These are phyloP conservation scores for Forficula auricularia DNA, from an alignment of 1,140 invertebrate genomes.

Conservation along the genomic window DNA sequence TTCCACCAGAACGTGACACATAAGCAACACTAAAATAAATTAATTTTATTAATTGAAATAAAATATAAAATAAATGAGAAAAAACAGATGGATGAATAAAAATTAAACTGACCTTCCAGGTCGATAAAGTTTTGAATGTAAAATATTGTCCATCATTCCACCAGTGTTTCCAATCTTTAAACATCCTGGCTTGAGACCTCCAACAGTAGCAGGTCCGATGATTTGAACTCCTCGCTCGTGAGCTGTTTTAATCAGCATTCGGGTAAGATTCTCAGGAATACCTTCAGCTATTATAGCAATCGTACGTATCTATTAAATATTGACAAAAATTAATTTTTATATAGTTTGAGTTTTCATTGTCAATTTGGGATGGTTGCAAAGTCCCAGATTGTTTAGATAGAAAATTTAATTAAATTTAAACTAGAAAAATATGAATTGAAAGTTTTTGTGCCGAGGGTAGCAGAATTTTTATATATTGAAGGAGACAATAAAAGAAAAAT, in stretches of 20 bases:
- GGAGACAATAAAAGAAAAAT: too few relatives aligned
- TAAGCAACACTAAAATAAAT: slow-evolving; percentile 71
- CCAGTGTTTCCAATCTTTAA: slow-evolving; percentile 99
- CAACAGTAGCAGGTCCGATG: slow-evolving; percentile 94
- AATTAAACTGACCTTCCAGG: slow-evolving; percentile 46
- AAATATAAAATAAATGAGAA: slow-evolving; percentile 1
- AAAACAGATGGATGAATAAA: neutral
- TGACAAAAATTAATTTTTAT: slow-evolving; percentile 3
- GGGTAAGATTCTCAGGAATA: slow-evolving; percentile 94
- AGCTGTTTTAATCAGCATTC: slow-evolving; percentile 80
- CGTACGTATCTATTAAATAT: slow-evolving; percentile 52
- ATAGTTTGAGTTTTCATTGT: neutral
- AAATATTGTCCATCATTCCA: slow-evolving; percentile 98
- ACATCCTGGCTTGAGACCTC: slow-evolving; percentile 95
- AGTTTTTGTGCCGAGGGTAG: too few relatives aligned
- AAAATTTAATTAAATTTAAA: too few relatives aligned
- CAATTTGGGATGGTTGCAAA: neutral
- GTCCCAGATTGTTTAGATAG: too few relatives aligned
- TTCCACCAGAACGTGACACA: slow-evolving; percentile 94
- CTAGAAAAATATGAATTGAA: too few relatives aligned
- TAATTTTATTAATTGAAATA: slow-evolving; percentile 9
- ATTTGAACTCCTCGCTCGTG: slow-evolving; percentile 66
- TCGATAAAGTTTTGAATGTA: slow-evolving; percentile 91
- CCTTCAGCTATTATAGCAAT: slow-evolving; percentile 99
- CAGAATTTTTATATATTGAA: too few relatives aligned